These are phyloP conservation scores for Mallotus villosus DNA, from an alignment of 2,797 vertebrate species.

Conservation along the genomic window DNA sequence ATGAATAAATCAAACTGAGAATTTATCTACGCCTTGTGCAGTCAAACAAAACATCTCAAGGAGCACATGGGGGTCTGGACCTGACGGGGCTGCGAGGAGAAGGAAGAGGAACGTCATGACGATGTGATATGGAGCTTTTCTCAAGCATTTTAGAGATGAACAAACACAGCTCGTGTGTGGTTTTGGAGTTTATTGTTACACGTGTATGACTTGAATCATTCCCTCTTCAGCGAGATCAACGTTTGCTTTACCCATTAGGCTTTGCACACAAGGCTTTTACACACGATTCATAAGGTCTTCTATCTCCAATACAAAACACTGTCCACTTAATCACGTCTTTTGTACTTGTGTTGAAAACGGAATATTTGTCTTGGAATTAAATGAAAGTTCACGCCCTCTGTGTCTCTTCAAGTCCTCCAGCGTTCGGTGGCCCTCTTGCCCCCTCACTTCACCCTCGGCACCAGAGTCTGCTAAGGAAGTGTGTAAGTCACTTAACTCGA, in stretches of 20 bases:
- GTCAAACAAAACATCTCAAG: conserved; percentile 23
- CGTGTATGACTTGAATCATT: background rate
- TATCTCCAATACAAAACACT: too few species aligned
- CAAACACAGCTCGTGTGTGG: background rate
- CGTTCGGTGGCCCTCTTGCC: background rate
- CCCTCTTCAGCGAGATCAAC: background rate
- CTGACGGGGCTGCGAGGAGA: background rate
- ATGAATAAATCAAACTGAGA: conserved; percentile 41
- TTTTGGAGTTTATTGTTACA: background rate
- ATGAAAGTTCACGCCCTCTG: background rate
- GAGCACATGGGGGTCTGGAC: background rate
- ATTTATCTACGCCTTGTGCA: conserved; percentile 25
- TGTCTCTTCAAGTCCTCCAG: conserved; percentile 16
- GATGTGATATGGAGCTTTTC: background rate
- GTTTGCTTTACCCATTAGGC: background rate
- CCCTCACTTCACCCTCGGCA: conserved; percentile 16
- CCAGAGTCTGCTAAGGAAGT: conserved; percentile 27
- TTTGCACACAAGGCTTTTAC: too few species aligned
- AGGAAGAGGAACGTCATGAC: background rate
- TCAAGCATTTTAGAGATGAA: too few species aligned
- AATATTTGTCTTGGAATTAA: background rate
- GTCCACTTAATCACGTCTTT: too few species aligned
- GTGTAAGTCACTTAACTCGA: conserved; percentile 26
- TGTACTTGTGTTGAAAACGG: too few species aligned
- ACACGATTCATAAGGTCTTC: too few species aligned